Evolutionary conservation across 2,113 vertebrate species (phyloP), one percentile per base, ranked within the genome.

Genomic region (Hydropotes inermis): DNA sequence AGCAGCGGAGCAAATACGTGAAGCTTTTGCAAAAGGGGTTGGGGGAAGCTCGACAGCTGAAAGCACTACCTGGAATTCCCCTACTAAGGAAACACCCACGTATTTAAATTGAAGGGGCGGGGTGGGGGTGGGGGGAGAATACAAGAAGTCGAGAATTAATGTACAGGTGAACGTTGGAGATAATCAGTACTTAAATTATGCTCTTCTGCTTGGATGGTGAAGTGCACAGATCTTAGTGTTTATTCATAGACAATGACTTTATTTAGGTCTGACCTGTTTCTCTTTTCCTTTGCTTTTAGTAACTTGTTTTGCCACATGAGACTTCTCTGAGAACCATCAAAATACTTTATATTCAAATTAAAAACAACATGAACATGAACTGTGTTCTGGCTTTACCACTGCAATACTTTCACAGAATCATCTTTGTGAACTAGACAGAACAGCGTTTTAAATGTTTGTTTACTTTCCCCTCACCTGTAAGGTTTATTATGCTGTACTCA

Each of bases 31-130:
- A 79, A 2, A 33, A 74, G 76, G 94, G 94, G 9, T 83, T 94
- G 89, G 64, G 90, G 94, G 92, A 76, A 97, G 89, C 96, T 97
- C 83, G n/a, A 50, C 95, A 89, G 92, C 97, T 97, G 98, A 94
- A 94, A 85, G 97, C 87, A 47, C 58, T 19, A 57, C 50, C 81
- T 64, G 98, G 98, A 98, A 98, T 98, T 98, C 97, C 97, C 98
- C 97, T 89, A 78, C 81, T 93, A 58, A 92, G 91, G 93, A 60
- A n/a, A 97, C 97, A 93, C 98, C 98, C 95, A 96, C 98, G 27
- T 95, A 98, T 97, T 93, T 97, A 97, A 98, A 95, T 98, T 57
- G 45, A 25, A 83, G 33, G 50, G 21, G 52, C 23, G 81, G 52
- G 81, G 23, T 23, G 52, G 89, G n/a, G 70, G 33, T 21, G 52